Percentiles rank a stretch among this genome's conserved stretches.
Conservation (phyloP, 2,113 vertebrate species). For the Heterotilapia buettikoferi region DNA sequence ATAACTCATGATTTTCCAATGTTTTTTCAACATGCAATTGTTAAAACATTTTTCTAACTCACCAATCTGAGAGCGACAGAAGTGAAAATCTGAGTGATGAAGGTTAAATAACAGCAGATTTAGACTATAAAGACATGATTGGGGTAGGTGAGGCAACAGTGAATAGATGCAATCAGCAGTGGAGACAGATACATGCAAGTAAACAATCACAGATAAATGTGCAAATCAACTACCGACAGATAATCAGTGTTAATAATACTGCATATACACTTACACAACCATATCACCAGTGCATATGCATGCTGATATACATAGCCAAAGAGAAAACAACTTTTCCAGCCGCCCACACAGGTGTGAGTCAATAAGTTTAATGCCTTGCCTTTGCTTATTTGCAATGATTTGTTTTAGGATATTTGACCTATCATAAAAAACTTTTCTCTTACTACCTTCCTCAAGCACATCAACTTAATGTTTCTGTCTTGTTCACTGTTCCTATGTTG, state of each 20-base stretch:
- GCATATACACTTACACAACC: not conserved
- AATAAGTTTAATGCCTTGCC: not conserved
- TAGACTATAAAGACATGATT: not conserved
- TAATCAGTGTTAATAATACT: not conserved
- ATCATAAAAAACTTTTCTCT: not conserved
- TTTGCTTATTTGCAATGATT: not conserved
- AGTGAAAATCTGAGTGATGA: not conserved
- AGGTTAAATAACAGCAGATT: conserved; percentile 1
- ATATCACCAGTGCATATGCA: not conserved
- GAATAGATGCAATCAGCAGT: not conserved
- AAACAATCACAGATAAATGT: not conserved
- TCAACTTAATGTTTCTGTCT: not conserved
- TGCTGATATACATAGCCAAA: not conserved
- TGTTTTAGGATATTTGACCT: not conserved
- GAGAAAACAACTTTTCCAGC: not conserved
- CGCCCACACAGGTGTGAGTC: not conserved
- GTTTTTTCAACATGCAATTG: not conserved
- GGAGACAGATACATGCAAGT: not conserved
- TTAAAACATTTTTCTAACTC: not conserved
- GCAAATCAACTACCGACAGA: not conserved
- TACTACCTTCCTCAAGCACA: not conserved
- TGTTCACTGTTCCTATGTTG: not conserved
- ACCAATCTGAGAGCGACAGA: not conserved
- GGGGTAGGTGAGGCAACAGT: not conserved
- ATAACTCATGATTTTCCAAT: not conserved